phyloP scores from a whole-genome alignment of 2,888 invertebrate genomes.

The Metallyticus violacea region DNA sequence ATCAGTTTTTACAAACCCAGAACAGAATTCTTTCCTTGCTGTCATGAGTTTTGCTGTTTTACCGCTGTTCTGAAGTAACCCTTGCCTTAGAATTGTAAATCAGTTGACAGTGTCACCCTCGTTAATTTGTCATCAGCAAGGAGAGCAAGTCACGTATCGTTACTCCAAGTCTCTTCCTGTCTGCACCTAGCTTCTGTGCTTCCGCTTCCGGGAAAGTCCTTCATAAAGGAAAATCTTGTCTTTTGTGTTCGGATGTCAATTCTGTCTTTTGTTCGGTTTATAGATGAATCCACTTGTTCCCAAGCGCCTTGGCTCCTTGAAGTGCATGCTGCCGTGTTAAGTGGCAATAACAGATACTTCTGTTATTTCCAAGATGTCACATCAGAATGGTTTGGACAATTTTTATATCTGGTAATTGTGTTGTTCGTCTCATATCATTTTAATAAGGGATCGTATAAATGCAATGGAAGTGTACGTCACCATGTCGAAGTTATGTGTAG shows the following conservation, averaged over 20 bases:
- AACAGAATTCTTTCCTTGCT: neutral
- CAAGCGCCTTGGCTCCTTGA: neutral
- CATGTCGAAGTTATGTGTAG: too few relatives aligned
- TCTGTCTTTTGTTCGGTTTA: neutral
- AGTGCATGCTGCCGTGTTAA: neutral
- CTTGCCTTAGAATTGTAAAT: neutral
- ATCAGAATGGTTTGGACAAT: neutral
- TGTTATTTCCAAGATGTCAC: neutral
- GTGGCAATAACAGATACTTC: neutral
- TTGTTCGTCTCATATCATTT: neutral
- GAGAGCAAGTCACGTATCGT: neutral
- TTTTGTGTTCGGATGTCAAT: neutral
- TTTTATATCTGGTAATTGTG: neutral
- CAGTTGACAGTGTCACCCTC: neutral
- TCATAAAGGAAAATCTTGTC: neutral
- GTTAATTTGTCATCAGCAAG: neutral
- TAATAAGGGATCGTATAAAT: too few relatives aligned
- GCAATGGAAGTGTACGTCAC: too few relatives aligned
- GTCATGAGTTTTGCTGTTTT: neutral
- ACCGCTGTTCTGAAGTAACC: neutral
- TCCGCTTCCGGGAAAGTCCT: neutral
- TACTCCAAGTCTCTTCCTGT: neutral
- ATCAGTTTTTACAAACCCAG: neutral
- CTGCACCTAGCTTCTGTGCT: neutral
- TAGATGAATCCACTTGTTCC: neutral